These are phyloP conservation scores for Halictus rubicundus DNA, from an alignment of 1,140 invertebrate genomes.

Conservation along the genomic window DNA sequence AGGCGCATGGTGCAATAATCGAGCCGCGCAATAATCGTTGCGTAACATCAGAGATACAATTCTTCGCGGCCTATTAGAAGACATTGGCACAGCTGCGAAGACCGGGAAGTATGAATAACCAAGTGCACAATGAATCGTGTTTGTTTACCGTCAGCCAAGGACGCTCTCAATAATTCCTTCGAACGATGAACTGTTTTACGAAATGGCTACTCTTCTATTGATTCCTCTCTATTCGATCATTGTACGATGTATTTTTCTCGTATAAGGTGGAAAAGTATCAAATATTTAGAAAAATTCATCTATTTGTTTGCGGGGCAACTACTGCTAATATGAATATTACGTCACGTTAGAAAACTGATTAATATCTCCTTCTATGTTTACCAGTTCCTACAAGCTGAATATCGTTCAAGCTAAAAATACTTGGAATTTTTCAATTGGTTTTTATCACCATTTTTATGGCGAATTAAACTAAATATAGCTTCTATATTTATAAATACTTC, in stretches of 20 bases:
- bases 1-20: conserved; percentile 4
- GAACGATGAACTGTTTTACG: conserved; percentile 9
- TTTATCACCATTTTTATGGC: too few relatives aligned
- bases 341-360: too few relatives aligned
- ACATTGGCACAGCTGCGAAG: conserved; percentile 36
- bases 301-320: too few relatives aligned
- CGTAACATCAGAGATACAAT: conserved; percentile 16
- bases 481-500: too few relatives aligned
- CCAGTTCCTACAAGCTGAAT: too few relatives aligned
- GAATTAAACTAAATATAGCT: too few relatives aligned
- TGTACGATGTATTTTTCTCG: neutral
- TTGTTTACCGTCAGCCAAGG: conserved; percentile 45
- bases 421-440: too few relatives aligned
- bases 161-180: conserved; percentile 41
- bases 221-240: neutral
- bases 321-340: too few relatives aligned
- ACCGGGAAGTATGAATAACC: conserved; percentile 36
- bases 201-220: neutral
- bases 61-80: conserved; percentile 22
- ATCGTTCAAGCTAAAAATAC: too few relatives aligned
- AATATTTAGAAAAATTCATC: too few relatives aligned
- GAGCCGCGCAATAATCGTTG: conserved; percentile 31
- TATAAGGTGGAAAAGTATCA: too few relatives aligned
- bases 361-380: too few relatives aligned
- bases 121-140: conserved; percentile 10